These are phyloP conservation scores for Myripristis murdjan DNA, from an alignment of 2,797 vertebrate species.

Conservation along the genomic window DNA sequence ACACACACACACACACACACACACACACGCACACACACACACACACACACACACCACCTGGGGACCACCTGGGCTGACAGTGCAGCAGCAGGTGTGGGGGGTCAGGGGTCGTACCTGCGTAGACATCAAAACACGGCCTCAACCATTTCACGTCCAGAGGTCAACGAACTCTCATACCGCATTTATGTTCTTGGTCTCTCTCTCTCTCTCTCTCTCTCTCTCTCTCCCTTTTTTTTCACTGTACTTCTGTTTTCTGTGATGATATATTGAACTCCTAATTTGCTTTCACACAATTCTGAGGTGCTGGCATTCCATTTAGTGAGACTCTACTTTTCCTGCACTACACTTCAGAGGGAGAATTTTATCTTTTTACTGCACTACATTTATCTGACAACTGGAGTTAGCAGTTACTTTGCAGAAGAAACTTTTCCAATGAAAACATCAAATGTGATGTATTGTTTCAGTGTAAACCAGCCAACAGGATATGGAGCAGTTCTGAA, in stretches of 20 bases:
- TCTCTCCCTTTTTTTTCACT: background rate
- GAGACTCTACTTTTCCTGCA: no score
- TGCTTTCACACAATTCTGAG: no score
- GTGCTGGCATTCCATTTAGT: no score
- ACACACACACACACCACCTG: constrained; percentile 38
- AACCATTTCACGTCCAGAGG: background rate
- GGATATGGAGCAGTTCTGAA: no score
- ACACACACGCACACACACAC: constrained; percentile 29
- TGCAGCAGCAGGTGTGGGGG: constrained; percentile 47
- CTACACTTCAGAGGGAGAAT: no score
- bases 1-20: constrained; percentile 10
- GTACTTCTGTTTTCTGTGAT: background rate
- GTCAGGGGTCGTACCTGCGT: constrained; percentile 41
- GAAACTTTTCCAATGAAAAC: no score
- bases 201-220: background rate
- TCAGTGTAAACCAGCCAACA: no score
- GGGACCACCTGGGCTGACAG: constrained; percentile 51
- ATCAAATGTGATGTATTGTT: no score
- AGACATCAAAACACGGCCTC: background rate
- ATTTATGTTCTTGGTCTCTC: background rate
- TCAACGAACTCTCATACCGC: background rate
- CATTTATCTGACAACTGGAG: no score
- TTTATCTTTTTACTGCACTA: no score
- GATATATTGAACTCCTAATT: no score
- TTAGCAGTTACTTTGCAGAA: no score